Base-by-base conservation (phyloP, 2,888 invertebrate species). In the Xanthia icteritia region DNA sequence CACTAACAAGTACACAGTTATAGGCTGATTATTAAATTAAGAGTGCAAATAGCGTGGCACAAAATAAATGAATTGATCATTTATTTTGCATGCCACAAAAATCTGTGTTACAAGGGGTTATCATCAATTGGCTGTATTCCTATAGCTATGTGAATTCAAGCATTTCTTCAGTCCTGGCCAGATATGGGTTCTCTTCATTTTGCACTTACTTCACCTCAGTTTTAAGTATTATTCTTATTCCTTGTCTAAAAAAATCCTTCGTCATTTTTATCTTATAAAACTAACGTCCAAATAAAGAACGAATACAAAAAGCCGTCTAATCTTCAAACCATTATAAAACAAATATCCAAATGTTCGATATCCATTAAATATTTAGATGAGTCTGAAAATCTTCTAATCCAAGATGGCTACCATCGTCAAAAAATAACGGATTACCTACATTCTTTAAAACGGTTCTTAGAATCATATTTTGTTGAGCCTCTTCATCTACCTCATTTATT, bases 401-500 rank as follows among this genome's bases (percentile, higher is more conserved):
- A 27, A 20, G 13, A 58, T 42, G 67, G 39, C 68, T 69, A n/a
- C 17, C 36, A 58, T 31, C 65, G n/a, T 58, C 51, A 69, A 69
- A 69, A 80, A 81, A 81, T 27, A 66, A 67, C 56, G 48, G 42
- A 81, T 84, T 74, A 45, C 5, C 45, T 45, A 64, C 17, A 60
- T 76, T 67, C 17, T 73, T 54, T 13, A 20, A 68, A 75, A 70
- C 56, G 20, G n/a, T 42, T 70, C 48, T 76, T 17, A 56, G 31
- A 72, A 61, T 56, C n/a, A 15, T 54, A 65, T 70, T 80, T 65
- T 15, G 20, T 63, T 70, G 23, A 77, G 54, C 56, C 61, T 27
- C 56, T 66, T 64, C 68, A 58, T 54, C 67, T 51, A 17, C 13
- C 6, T 58, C 6, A 63, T 63, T 67, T 60, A 61, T 63, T 70